Base-by-base conservation (phyloP, 2,797 vertebrate genomes). In the Macropodus opercularis region DNA sequence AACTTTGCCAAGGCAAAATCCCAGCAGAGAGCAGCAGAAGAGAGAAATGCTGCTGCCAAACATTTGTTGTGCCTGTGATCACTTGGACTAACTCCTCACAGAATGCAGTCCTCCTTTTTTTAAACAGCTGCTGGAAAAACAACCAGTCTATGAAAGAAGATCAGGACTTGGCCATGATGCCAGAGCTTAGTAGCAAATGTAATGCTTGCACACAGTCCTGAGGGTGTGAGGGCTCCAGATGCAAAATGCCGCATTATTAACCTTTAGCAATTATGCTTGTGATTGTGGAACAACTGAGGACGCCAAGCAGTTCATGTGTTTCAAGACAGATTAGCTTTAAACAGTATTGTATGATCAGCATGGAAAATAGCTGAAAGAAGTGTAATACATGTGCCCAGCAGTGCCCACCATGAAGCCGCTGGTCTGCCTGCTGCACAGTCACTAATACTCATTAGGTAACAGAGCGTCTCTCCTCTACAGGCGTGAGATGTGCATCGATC, bases 31-130 rank as follows among this genome's bases (percentile, higher is more conserved):
- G 72, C 47, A 60, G 65, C 68, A 79, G 57, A 76, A 73, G 43
- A 71, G 43, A 69, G 17, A 81, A 70, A 51, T 58, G 39, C 29
- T 64, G 29, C 66, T 81, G 79, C 82, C 79, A 86, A 84, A 75
- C 75, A 75, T 84, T 73, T 83, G 74, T 65, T 78, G 74, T 74
- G 67, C 77, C 63, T 81, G 58, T 80, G 74, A 80, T 84, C 69
- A 76, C 53, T 85, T 73, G 77, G 79, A 64, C 53, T 27, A 40
- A 51, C 39, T 72, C 48, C 54, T 76, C 72, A 23, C 55, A 60
- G 59, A 81, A 66, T 8, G 24, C 15, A 23, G 63, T 50, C 59
- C 35, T 42, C 59, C 26, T 66, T 69, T n/a, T 42, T 52, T 46
- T 47, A 69, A 75, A 50, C 60, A 70, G 57, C 65, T 69, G 82